These are phyloP conservation scores for Neogobius melanostomus DNA, from an alignment of 2,113 vertebrate genomes.

Conservation along the genomic window DNA sequence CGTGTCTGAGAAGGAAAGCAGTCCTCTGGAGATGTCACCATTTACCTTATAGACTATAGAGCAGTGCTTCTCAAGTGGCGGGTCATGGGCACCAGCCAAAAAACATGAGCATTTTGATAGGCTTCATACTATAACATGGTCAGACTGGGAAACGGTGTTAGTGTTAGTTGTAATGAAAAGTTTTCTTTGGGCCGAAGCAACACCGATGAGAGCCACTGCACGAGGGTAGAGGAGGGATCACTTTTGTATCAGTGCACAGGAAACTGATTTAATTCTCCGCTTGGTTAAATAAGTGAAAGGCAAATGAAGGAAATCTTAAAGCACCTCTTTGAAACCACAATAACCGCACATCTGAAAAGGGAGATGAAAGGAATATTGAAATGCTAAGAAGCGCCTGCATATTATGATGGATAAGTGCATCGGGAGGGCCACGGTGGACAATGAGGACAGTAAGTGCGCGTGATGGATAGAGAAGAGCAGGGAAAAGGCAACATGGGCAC, in stretches of 20 bases:
- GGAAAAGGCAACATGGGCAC: not conserved
- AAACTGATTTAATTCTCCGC: constrained; percentile 50
- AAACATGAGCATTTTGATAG: too few species aligned
- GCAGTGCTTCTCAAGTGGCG: not conserved
- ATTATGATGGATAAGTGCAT: constrained; percentile 21
- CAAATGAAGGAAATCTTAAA: constrained; percentile 40
- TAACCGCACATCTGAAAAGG: not conserved
- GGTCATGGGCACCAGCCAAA: too few species aligned
- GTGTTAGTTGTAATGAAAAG: too few species aligned
- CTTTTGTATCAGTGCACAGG: constrained; percentile 23
- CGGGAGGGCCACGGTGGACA: constrained; percentile 41
- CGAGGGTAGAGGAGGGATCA: not conserved
- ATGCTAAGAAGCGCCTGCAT: constrained; percentile 30
- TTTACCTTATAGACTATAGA: constrained; percentile 12
- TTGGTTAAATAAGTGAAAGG: constrained; percentile 49
- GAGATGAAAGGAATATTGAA: constrained; percentile 31
- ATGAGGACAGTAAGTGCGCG: constrained; percentile 27
- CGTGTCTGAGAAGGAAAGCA: constrained; percentile 36
- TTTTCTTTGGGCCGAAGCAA: too few species aligned
- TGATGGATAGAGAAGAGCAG: constrained; percentile 36
- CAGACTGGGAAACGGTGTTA: too few species aligned
- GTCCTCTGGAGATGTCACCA: constrained; percentile 46
- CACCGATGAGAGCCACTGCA: too few species aligned
- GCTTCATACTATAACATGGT: too few species aligned
- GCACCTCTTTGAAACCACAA: constrained; percentile 18